Evolutionary conservation across 2,888 invertebrate species (phyloP).

Genomic region (Taphrorychus bicolor): DNA sequence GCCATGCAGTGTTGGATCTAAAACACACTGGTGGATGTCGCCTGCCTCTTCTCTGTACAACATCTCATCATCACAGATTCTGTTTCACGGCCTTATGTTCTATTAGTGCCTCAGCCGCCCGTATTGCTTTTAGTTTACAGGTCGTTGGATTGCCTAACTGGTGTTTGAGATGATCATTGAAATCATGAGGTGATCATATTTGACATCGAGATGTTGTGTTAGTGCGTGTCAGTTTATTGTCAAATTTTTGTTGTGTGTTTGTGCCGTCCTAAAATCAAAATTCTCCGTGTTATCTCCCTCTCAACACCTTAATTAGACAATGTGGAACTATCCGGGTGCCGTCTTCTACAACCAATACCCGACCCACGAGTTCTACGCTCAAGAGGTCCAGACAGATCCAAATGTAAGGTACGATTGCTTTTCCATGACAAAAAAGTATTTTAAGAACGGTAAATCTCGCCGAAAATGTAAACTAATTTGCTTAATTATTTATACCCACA

Average conservation of each 20-base stretch:
- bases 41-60: too few species aligned
- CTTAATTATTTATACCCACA: background rate
- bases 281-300: conserved; percentile 31
- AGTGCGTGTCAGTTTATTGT: conserved; percentile 26
- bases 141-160: too few species aligned
- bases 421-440: background rate
- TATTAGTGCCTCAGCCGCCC: too few species aligned
- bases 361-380: conserved; percentile 25
- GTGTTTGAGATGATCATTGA: too few species aligned
- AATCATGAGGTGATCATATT: too few species aligned
- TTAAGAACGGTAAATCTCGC: background rate
- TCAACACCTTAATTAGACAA: conserved; percentile 17
- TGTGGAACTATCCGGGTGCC: conserved; percentile 33
- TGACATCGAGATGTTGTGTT: background rate
- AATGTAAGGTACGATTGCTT: conserved; percentile 12
- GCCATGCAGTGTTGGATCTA: too few species aligned
- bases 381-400: conserved; percentile 32
- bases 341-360: conserved; percentile 15
- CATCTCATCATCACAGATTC: too few species aligned
- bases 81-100: too few species aligned
- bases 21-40: too few species aligned
- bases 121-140: too few species aligned
- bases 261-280: conserved; percentile 36
- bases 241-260: conserved; percentile 39
- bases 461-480: background rate